These are phyloP conservation scores for Mimas tiliae DNA, from an alignment of 2,888 invertebrate genomes.

Conservation along the genomic window DNA sequence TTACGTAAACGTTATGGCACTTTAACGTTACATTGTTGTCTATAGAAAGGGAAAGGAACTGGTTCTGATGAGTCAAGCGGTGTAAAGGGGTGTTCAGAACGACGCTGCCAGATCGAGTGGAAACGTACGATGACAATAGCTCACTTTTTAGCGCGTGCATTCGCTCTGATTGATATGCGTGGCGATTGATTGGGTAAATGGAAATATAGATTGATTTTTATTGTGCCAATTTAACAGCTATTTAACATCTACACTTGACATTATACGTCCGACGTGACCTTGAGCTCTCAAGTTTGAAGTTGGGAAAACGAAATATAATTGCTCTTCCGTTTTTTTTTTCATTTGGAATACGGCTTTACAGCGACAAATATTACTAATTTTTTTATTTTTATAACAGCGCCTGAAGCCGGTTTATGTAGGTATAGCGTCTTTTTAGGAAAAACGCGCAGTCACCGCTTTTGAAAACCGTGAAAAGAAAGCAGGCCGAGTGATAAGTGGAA, in stretches of 20 bases:
- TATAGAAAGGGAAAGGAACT: constrained; percentile 34
- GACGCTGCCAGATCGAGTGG: constrained; percentile 1
- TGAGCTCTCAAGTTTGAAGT: not conserved
- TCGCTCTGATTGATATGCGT: constrained; percentile 24
- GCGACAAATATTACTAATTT: constrained; percentile 48
- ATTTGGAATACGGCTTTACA: constrained; percentile 12
- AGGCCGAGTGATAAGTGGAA: constrained; percentile 53
- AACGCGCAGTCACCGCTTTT: constrained; percentile 66
- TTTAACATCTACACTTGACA: constrained; percentile 23
- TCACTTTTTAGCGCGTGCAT: constrained; percentile 15
- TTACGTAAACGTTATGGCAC: constrained; percentile 39
- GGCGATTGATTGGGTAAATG: constrained; percentile 20
- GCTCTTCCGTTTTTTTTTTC: not conserved
- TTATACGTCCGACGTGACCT: not conserved
- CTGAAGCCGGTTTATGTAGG: constrained; percentile 36
- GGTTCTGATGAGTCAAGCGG: not conserved
- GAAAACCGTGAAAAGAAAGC: constrained; percentile 63
- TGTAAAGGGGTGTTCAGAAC: constrained; percentile 21
- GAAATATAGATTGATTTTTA: constrained; percentile 21
- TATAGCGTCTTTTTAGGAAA: constrained; percentile 48
- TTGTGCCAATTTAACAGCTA: constrained; percentile 27
- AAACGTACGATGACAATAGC: constrained; percentile 15
- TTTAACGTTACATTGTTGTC: constrained; percentile 40
- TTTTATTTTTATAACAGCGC: constrained; percentile 55
- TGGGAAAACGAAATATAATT: not conserved